A percentile compares a stretch with the other conserved stretches of the same genome.
phyloP scores from a whole-genome alignment of 2,797 vertebrate genomes.

The Masticophis lateralis region DNA sequence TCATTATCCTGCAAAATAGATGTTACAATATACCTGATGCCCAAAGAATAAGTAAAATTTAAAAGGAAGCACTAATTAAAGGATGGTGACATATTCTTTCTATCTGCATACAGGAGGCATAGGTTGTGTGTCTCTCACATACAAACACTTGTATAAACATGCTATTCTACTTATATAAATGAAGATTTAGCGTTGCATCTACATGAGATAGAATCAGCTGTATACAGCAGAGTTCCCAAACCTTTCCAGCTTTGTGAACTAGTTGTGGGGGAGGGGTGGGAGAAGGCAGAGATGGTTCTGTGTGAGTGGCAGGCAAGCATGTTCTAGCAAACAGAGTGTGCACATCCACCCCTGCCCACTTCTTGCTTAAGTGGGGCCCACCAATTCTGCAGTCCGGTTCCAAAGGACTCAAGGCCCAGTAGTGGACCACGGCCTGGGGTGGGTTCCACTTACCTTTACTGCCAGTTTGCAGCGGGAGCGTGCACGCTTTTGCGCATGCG shows the following conservation, averaged over 20 bases:
- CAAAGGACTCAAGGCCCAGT: not conserved
- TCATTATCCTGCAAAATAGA: not conserved
- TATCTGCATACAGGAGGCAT: not conserved
- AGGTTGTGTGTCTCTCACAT: not conserved
- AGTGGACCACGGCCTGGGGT: too few relatives aligned
- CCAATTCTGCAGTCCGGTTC: not conserved
- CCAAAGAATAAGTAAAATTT: not conserved
- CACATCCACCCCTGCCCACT: rapidly evolving
- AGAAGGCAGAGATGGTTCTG: not conserved
- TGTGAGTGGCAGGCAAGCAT: too few relatives aligned
- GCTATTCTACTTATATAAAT: not conserved
- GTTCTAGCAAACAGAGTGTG: not conserved
- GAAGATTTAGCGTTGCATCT: not conserved
- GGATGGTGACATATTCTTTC: not conserved
- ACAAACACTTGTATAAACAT: not conserved
- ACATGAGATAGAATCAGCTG: not conserved
- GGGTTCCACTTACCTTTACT: too few relatives aligned
- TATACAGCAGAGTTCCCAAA: not conserved
- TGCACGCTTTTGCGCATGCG: too few relatives aligned
- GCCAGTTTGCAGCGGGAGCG: too few relatives aligned
- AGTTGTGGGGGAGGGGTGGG: too few relatives aligned
- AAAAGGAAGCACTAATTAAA: not conserved
- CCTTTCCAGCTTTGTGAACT: not conserved
- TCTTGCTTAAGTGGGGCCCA: too few relatives aligned
- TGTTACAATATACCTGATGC: not conserved